Base-by-base conservation (phyloP, 37 sponge, comb jelly and placozoan genomes). In the Hormiphora californensis region DNA sequence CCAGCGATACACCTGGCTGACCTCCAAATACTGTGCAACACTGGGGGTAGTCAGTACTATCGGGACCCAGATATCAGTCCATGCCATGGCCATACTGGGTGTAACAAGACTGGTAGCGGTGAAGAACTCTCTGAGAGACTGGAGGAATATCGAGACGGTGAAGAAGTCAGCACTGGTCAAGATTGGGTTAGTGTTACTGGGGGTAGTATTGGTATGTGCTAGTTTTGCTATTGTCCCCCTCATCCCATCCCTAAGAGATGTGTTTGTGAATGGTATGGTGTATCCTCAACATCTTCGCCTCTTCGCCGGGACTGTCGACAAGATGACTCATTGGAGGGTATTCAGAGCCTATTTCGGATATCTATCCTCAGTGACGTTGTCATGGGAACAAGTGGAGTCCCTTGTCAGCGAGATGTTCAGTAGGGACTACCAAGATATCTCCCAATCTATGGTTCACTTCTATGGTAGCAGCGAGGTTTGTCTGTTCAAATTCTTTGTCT, bases 401-500 rank as follows among this genome's bases (percentile, higher is more conserved):
- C 25, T 73, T 8, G 23, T 73, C 7, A 3, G n/a, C 28, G 23
- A 9, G 39, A 73, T 73, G 81, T 73, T 73, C 23, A 73, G 46
- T 0, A 27, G 43, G 44, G 35, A 73, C 25, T 73, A 40, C 81
- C 46, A 46, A 1, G 22, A 36, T 7, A 7, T 73, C 3, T 43
- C 41, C 9, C 8, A 9, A 9, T 4, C 81, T n/a, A 39, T 4
- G 46, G 4, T 73, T 4, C 81, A 73, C 81, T 73, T 73, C 38
- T 73, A 73, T 28, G 81, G 81, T 3, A 73, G 43, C 38, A 28
- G 43, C 4, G 81, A 46, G 35, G 81, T 73, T 40, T 73, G 81
- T 41, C 43, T 73, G 81, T 73, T 73, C 81, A 73, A 73, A 41
- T 73, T 43, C 46, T 73, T 73, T 33, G 81, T 73, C 15, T 36